Evolutionary conservation across 1,140 invertebrate species (phyloP), one percentile per base, ranked within the genome.

Genomic region (Lordiphosa mommai): DNA sequence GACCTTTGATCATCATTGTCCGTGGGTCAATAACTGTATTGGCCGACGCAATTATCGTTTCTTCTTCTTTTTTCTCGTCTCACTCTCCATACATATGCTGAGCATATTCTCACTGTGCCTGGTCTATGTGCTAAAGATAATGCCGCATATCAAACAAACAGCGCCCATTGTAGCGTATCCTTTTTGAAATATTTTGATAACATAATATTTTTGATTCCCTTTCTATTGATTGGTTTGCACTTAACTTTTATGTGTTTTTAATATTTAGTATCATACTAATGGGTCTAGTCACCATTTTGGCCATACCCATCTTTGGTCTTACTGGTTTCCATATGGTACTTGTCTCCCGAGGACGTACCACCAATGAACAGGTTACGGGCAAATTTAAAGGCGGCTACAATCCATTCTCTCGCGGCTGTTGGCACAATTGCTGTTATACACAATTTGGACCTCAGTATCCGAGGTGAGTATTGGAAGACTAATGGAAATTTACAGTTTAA

Each of bases 1-100:
- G 96, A 99, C 97, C 27, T 99, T 99, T 91, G 99, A 99, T 91
- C 99, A 99, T 92, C 99, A 99, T 91, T 99, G 99, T 91, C 98
- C 98, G 47, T 99, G 98, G 98, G 96, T 99, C 68, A 99, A 99
- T 90, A 99, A 99, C 90, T 99, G 99, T 89, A 99, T 99, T 84
- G 99, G 99, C 47, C 93, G 98, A 64, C 93, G 98, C 70, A 99
- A 99, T 91, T 99, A 99, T 90, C 92, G 98, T 85, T 98, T 97
- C 90, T 99, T 99, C 91, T 98, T 99, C 91, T 96, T 99, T 91
- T 99, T 99, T 90, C 93, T 99, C 23, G 92, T 99, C 73, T 98
- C 97, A 51, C 91, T 99, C 27, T 97, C 96, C 80, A 92, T 98
- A 84, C 98, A 99, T 89, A 99, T 99, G 97, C 92, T 98, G 69